Conservation (phyloP, 2,113 vertebrate genomes). For the Tylochromis polylepis region DNA sequence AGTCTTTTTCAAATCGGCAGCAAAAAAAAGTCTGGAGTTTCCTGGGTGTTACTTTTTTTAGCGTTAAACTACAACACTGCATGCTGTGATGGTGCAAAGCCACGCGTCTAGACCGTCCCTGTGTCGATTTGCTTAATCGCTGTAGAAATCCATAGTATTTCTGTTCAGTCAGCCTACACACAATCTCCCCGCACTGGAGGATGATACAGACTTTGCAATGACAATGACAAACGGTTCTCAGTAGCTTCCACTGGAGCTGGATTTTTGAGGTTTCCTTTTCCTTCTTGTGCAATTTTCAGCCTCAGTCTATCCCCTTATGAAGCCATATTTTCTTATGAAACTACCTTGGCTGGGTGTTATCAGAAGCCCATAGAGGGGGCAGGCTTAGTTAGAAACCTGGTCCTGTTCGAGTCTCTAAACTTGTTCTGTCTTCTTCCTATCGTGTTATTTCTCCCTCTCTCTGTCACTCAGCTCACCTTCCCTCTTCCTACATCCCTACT, state of each 20-base stretch:
- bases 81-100: background rate
- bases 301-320: background rate
- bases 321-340: background rate
- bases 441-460: background rate
- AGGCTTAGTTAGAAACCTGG: background rate
- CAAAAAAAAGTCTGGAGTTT: background rate
- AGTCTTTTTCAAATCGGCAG: background rate
- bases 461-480: background rate
- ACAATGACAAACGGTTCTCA: constrained; percentile 33
- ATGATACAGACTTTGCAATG: constrained; percentile 32
- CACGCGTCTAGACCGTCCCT: background rate
- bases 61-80: background rate
- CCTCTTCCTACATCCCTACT: background rate
- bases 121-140: constrained; percentile 30
- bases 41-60: background rate
- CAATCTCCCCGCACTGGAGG: constrained; percentile 22
- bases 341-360: background rate
- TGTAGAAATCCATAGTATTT: constrained; percentile 36
- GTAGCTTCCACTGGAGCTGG: background rate
- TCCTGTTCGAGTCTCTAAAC: background rate
- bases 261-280: background rate
- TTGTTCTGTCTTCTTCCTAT: background rate
- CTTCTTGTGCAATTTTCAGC: background rate
- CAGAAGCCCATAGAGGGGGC: background rate
- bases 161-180: constrained; percentile 40